A percentile compares a stretch with the other conserved stretches of the same genome.
These are phyloP conservation scores for Agrochola macilenta DNA, from an alignment of 2,888 invertebrate genomes.

Conservation along the genomic window DNA sequence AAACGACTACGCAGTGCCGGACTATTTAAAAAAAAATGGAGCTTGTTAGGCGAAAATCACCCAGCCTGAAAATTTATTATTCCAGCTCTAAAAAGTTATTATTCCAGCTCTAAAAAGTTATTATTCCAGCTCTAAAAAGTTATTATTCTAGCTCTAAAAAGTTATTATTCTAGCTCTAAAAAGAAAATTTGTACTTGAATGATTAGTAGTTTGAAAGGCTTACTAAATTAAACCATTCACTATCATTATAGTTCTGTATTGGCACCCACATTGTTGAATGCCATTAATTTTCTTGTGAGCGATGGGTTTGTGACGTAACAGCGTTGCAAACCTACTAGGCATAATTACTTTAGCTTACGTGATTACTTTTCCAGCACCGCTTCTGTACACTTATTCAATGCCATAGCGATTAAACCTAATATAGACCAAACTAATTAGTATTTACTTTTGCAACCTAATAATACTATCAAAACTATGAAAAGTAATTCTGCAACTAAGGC, in stretches of 20 bases:
- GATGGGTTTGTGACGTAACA: not conserved
- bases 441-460: not conserved
- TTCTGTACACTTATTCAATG: constrained; percentile 20
- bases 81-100: not conserved
- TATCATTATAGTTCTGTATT: not conserved
- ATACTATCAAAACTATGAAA: constrained; percentile 8
- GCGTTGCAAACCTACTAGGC: not conserved
- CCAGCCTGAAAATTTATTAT: not conserved
- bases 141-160: not conserved
- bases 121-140: not conserved
- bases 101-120: not conserved
- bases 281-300: not conserved
- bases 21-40: not conserved
- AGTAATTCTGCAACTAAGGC: not conserved
- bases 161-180: no score
- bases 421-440: constrained; percentile 7
- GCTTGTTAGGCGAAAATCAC: no score
- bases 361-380: constrained; percentile 15
- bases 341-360: not conserved
- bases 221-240: not conserved
- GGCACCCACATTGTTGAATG: not conserved
- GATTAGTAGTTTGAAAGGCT: not conserved
- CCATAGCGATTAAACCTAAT: constrained; percentile 17
- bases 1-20: constrained; percentile 7
- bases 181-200: not conserved